Conservation (phyloP, 1,140 invertebrate genomes). For the Chelonus insularis region DNA sequence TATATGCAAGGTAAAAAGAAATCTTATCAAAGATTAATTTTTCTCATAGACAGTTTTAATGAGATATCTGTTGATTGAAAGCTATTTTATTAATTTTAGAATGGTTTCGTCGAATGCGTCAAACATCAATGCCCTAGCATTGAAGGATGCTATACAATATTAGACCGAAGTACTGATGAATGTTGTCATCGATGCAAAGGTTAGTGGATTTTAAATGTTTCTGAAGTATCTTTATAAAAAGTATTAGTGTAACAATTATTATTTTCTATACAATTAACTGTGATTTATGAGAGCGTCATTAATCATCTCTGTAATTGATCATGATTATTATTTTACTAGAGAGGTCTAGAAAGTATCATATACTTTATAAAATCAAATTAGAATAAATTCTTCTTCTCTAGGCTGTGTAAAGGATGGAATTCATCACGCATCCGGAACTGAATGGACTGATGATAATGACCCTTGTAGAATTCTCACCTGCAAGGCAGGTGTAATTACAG, state of each 20-base stretch:
- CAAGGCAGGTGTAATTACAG: slow-evolving; percentile 81
- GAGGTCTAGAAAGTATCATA: no score
- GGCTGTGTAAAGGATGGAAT: slow-evolving; percentile 76
- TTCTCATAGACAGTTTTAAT: no score
- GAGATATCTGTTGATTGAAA: no score
- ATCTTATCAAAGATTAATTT: background rate
- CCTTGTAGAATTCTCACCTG: slow-evolving; percentile 75
- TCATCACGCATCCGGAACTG: slow-evolving; percentile 72
- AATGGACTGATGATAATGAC: slow-evolving; percentile 73
- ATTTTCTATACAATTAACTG: no score
- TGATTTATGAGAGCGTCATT: no score
- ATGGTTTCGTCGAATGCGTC: slow-evolving; percentile 73
- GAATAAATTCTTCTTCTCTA: slow-evolving; percentile 49
- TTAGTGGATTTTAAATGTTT: slow-evolving; percentile 44
- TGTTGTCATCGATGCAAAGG: slow-evolving; percentile 75
- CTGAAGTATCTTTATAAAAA: no score
- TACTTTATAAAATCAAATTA: no score
- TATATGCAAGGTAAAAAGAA: slow-evolving; percentile 50
- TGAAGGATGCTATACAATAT: slow-evolving; percentile 70
- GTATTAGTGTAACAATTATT: no score
- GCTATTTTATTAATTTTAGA: slow-evolving; percentile 54
- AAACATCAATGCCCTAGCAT: slow-evolving; percentile 67
- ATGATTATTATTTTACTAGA: no score
- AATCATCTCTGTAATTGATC: no score
- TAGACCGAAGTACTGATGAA: slow-evolving; percentile 61